phyloP scores from a whole-genome alignment of 2,888 invertebrate species.

The Aquatica leii region DNA sequence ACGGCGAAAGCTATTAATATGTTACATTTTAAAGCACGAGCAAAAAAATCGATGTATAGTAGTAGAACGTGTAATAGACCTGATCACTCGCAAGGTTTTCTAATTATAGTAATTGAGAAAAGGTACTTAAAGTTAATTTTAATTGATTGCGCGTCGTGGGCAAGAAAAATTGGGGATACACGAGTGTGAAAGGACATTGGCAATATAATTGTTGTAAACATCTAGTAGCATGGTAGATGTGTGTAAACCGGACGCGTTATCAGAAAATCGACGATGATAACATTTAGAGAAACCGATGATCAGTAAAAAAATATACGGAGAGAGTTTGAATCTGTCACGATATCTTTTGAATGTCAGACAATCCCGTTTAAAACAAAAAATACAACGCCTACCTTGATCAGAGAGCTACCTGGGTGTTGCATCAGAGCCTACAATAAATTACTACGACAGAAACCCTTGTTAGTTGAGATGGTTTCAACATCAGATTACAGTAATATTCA shows the following conservation, averaged over 20 bases:
- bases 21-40: no score
- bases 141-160: no score
- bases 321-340: conserved; percentile 56
- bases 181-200: no score
- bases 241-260: not conserved
- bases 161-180: no score
- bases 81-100: no score
- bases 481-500: conserved; percentile 54
- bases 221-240: not conserved
- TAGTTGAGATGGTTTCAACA: conserved; percentile 56
- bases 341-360: conserved; percentile 56
- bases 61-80: no score
- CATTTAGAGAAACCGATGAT: conserved; percentile 50
- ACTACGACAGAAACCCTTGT: conserved; percentile 61
- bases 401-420: conserved; percentile 61
- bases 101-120: no score
- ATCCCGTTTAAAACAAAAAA: conserved; percentile 56
- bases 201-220: no score
- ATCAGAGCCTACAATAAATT: conserved; percentile 60
- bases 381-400: conserved; percentile 59
- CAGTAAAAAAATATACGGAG: conserved; percentile 35
- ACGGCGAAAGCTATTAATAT: no score
- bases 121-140: no score
- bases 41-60: no score
- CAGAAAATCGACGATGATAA: conserved; percentile 18